Evolutionary conservation across 2,888 invertebrate species (phyloP).

Genomic region (Chaetoderma sp.): DNA sequence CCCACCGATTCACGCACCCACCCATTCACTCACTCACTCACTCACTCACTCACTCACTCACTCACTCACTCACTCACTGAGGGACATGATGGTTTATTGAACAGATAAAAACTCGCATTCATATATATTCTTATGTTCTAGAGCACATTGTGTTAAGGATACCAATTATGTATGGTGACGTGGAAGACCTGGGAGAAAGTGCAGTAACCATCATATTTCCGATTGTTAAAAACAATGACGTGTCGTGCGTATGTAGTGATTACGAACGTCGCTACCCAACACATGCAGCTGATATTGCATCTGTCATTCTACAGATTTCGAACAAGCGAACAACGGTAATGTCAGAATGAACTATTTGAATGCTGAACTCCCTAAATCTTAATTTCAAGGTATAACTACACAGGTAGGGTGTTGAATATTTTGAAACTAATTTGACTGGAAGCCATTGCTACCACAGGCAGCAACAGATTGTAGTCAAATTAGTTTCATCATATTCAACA

Average conservation of each 20-base stretch:
- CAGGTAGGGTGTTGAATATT: too few species aligned
- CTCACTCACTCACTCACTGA: background rate
- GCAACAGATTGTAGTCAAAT: too few species aligned
- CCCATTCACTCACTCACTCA: too few species aligned
- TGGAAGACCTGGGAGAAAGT: conserved; percentile 71
- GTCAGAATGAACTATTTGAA: too few species aligned
- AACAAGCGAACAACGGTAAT: conserved; percentile 56
- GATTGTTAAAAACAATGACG: conserved; percentile 50
- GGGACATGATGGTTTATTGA: too few species aligned
- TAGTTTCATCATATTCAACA: too few species aligned
- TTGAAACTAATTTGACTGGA: too few species aligned
- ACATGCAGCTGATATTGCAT: conserved; percentile 70
- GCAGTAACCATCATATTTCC: conserved; percentile 70
- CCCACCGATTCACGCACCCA: too few species aligned
- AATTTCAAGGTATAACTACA: too few species aligned
- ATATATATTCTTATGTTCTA: conserved; percentile 47
- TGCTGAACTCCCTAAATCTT: too few species aligned
- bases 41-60: background rate
- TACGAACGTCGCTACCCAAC: conserved; percentile 71
- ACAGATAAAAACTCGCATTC: background rate
- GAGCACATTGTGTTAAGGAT: conserved; percentile 71
- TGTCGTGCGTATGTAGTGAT: conserved; percentile 64
- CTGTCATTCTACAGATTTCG: conserved; percentile 64
- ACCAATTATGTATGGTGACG: conserved; percentile 72
- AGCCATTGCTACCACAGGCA: too few species aligned